phyloP scores from a whole-genome alignment of 53 echinoderm and acorn worm species.

The Hippasteria phrygiana region DNA sequence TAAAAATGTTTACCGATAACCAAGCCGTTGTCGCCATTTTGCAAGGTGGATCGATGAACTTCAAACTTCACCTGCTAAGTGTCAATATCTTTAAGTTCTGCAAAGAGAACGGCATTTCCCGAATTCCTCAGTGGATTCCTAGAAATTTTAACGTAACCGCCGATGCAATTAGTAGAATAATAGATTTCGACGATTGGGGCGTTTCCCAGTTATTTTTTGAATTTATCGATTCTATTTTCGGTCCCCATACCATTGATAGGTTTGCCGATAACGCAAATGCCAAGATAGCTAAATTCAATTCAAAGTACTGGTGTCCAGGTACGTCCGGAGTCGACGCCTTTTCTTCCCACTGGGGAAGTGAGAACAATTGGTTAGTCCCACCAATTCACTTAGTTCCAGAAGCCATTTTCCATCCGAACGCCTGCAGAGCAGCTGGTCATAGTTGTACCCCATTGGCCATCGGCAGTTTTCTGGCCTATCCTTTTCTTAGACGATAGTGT shows the following conservation, averaged over 20 bases:
- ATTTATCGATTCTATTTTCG: constrained; percentile 40
- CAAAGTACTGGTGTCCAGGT: constrained; percentile 28
- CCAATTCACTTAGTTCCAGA: not conserved
- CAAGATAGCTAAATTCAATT: constrained; percentile 30
- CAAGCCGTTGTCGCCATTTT: constrained; percentile 5
- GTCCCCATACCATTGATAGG: constrained; percentile 44
- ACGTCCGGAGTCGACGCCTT: constrained; percentile 25
- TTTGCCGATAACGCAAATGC: constrained; percentile 38
- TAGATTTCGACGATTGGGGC: constrained; percentile 64
- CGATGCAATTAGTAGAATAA: constrained; percentile 27
- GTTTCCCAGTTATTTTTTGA: constrained; percentile 33
- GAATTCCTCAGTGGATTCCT: constrained; percentile 45
- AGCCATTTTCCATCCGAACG: not conserved
- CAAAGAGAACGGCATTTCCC: not conserved
- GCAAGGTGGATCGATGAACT: not conserved
- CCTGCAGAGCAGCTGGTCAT: too few relatives aligned
- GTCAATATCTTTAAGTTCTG: not conserved
- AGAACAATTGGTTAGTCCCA: constrained; percentile 61
- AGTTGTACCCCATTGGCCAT: constrained; percentile 23
- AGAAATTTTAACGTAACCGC: constrained; percentile 4
- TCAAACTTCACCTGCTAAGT: not conserved
- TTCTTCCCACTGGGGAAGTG: constrained; percentile 9
- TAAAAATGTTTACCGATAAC: constrained; percentile 27
- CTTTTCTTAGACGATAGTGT: not conserved
- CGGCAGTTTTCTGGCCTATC: constrained; percentile 35